phyloP scores from a whole-genome alignment of 2,113 vertebrate genomes.

The Castor canadensis region DNA sequence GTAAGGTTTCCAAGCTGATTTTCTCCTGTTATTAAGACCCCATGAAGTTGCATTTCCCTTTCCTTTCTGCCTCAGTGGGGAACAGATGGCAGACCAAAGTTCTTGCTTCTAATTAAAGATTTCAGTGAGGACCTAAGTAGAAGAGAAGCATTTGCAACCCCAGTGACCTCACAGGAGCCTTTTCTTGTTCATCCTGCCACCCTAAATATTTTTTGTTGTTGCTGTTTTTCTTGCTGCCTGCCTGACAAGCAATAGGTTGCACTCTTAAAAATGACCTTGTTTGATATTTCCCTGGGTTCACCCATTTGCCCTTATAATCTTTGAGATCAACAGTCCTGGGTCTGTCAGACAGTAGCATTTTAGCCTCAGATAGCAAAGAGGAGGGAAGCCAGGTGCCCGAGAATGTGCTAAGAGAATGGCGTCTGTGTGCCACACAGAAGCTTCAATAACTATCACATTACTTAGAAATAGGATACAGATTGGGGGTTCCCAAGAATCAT shows the following conservation, averaged over 20 bases:
- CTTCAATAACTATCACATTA: rapidly evolving
- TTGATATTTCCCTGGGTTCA: not conserved
- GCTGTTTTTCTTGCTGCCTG: not conserved
- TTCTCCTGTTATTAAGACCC: conserved; percentile 35
- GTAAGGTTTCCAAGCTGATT: not conserved
- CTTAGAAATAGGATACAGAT: not conserved
- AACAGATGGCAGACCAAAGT: conserved; percentile 11
- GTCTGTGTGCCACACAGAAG: not conserved
- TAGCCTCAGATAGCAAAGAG: not conserved
- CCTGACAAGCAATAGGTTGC: not conserved
- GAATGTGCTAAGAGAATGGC: not conserved
- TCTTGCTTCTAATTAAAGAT: conserved; percentile 24
- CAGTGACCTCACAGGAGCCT: not conserved
- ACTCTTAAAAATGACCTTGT: not conserved
- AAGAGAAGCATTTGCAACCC: not conserved
- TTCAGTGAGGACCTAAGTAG: not conserved
- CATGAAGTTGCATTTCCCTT: not conserved
- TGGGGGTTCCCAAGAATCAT: not conserved
- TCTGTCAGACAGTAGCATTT: not conserved
- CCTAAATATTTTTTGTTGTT: not conserved
- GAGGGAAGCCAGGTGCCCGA: rapidly evolving
- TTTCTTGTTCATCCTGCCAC: not conserved
- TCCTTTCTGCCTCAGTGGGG: not conserved
- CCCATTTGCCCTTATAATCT: not conserved
- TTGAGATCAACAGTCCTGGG: not conserved